Evolutionary conservation across 2,113 vertebrate species (phyloP).

Genomic region (Laticauda colubrina): DNA sequence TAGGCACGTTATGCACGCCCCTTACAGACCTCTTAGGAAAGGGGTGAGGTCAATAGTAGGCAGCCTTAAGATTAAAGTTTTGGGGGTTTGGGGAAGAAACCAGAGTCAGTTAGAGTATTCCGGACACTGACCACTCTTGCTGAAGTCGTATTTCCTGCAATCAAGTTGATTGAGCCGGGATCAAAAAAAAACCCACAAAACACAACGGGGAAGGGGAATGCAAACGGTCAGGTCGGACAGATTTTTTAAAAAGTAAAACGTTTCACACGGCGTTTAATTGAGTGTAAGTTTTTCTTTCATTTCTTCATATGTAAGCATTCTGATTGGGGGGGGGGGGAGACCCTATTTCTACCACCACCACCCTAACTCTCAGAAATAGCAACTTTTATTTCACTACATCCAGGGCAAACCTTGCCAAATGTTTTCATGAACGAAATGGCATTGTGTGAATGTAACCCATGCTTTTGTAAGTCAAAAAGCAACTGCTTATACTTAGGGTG

Average conservation of each 20-base stretch:
- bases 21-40: too few species aligned
- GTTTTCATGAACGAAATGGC: too few species aligned
- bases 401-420: too few species aligned
- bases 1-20: too few species aligned
- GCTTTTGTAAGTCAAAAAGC: not conserved
- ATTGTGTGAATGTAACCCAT: not conserved
- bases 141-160: too few species aligned
- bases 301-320: not conserved
- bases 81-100: too few species aligned
- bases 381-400: not conserved
- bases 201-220: not conserved
- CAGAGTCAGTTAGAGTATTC: too few species aligned
- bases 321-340: accelerated
- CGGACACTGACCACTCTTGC: too few species aligned
- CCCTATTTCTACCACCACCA: not conserved
- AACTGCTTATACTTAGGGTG: not conserved
- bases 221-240: not conserved
- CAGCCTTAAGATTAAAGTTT: too few species aligned
- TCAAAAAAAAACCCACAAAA: not conserved
- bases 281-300: not conserved
- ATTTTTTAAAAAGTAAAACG: not conserved
- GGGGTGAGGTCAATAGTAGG: too few species aligned
- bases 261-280: not conserved
- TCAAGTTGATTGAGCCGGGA: too few species aligned
- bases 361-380: not conserved